phyloP scores from a whole-genome alignment of 1,140 invertebrate species.

The Drosophila navojoa region DNA sequence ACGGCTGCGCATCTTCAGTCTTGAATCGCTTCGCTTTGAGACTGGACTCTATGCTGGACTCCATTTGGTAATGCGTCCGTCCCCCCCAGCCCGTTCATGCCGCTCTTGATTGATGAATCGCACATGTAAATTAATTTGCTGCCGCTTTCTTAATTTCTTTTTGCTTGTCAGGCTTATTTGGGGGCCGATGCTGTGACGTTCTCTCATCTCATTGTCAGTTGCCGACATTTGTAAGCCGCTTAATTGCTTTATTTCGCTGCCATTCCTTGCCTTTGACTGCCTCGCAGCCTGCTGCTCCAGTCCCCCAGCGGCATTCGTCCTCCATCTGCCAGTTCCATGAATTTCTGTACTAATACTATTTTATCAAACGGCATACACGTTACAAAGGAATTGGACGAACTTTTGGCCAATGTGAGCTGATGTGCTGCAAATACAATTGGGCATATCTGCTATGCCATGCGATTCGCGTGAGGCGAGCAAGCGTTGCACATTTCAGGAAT shows the following conservation, averaged over 20 bases:
- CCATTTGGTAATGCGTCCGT: not conserved
- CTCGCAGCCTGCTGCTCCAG: not conserved
- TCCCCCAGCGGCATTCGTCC: slow-evolving; percentile 37
- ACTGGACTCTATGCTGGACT: slow-evolving; percentile 29
- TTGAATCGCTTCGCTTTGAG: slow-evolving; percentile 20
- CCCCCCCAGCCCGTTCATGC: not conserved
- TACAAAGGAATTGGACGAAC: slow-evolving; percentile 26
- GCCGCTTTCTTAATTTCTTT: slow-evolving; percentile 75
- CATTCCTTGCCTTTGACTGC: slow-evolving; percentile 49
- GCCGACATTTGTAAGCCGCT: slow-evolving; percentile 78
- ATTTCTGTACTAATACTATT: slow-evolving; percentile 52
- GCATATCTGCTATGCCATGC: not conserved
- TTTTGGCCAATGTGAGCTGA: slow-evolving; percentile 28
- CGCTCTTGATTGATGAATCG: slow-evolving; percentile 77
- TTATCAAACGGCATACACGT: slow-evolving; percentile 18
- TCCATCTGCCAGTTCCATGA: slow-evolving; percentile 66
- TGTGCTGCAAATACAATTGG: not conserved
- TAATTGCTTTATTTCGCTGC: slow-evolving; percentile 77
- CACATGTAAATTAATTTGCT: slow-evolving; percentile 81
- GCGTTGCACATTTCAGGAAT: not conserved
- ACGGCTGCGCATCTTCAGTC: slow-evolving; percentile 51
- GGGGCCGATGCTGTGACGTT: slow-evolving; percentile 31
- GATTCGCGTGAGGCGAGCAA: not conserved
- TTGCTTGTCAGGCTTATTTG: slow-evolving; percentile 72
- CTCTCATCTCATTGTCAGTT: slow-evolving; percentile 50